These are phyloP conservation scores for Pseudonaja textilis DNA, from an alignment of 2,113 vertebrate species.

Conservation along the genomic window DNA sequence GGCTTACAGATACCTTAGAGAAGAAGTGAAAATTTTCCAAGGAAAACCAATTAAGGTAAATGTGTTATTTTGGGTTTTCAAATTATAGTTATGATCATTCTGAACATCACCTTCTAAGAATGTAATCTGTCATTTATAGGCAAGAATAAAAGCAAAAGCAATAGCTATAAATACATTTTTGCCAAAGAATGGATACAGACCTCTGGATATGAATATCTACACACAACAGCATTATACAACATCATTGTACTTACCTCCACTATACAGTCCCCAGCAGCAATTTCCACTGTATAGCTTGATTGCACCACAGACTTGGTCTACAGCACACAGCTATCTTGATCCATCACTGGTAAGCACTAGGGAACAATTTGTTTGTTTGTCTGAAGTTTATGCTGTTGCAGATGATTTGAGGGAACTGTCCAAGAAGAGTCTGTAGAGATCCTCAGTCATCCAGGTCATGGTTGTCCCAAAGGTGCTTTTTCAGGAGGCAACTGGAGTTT, in stretches of 20 bases:
- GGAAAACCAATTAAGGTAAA: slow-evolving; percentile 84
- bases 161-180: slow-evolving; percentile 99
- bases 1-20: slow-evolving; percentile 92
- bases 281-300: slow-evolving; percentile 96
- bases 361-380: background rate
- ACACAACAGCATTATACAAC: slow-evolving; percentile 89
- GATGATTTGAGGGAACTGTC: no score
- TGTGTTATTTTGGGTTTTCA: background rate
- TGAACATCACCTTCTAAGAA: slow-evolving; percentile 36
- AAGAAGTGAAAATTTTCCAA: slow-evolving; percentile 92
- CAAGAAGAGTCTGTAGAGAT: no score
- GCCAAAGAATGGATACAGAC: slow-evolving; percentile 99
- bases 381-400: background rate
- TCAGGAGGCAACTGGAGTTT: no score
- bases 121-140: slow-evolving; percentile 68
- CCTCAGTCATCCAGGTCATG: no score
- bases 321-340: slow-evolving; percentile 90
- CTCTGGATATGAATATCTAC: slow-evolving; percentile 91
- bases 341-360: slow-evolving; percentile 82
- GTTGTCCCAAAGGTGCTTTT: no score
- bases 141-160: slow-evolving; percentile 97
- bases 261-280: slow-evolving; percentile 95
- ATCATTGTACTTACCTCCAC: slow-evolving; percentile 94
- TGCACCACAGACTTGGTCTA: slow-evolving; percentile 91
- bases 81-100: slow-evolving; percentile 24